These are phyloP conservation scores for Chloroclystis v-ata DNA, from an alignment of 2,888 invertebrate species.

Conservation along the genomic window DNA sequence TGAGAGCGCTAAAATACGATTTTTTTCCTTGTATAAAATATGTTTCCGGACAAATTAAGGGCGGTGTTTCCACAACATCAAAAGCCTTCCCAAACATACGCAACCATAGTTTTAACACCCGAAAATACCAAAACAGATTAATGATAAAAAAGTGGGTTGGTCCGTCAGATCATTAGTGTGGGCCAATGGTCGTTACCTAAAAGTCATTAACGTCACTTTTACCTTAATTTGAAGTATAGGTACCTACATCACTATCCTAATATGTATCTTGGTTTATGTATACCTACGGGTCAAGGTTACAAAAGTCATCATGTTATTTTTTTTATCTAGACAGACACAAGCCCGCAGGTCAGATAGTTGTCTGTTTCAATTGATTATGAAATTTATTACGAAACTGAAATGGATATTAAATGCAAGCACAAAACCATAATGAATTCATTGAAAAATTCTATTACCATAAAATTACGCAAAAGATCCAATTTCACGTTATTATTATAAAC, in stretches of 20 bases:
- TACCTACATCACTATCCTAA: conserved; percentile 37
- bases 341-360: too few relatives aligned
- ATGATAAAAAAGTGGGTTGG: conserved; percentile 72
- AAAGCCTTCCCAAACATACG: background rate
- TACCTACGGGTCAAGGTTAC: conserved; percentile 10
- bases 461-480: conserved; percentile 66
- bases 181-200: conserved; percentile 76
- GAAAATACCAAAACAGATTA: conserved; percentile 51
- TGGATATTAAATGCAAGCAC: conserved; percentile 7
- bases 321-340: too few relatives aligned
- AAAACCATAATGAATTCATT: conserved; percentile 31
- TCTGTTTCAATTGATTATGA: too few relatives aligned
- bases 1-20: too few relatives aligned
- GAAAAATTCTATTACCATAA: conserved; percentile 53
- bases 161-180: conserved; percentile 66
- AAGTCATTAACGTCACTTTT: conserved; percentile 76
- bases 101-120: conserved; percentile 8
- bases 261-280: conserved; percentile 22
- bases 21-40: too few relatives aligned
- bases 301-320: background rate
- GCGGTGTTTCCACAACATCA: background rate
- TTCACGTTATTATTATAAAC: conserved; percentile 59
- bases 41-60: background rate
- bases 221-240: conserved; percentile 67
- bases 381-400: too few relatives aligned